Evolutionary conservation across 2,888 invertebrate species (phyloP).

Genomic region (Pelosia muscerda): DNA sequence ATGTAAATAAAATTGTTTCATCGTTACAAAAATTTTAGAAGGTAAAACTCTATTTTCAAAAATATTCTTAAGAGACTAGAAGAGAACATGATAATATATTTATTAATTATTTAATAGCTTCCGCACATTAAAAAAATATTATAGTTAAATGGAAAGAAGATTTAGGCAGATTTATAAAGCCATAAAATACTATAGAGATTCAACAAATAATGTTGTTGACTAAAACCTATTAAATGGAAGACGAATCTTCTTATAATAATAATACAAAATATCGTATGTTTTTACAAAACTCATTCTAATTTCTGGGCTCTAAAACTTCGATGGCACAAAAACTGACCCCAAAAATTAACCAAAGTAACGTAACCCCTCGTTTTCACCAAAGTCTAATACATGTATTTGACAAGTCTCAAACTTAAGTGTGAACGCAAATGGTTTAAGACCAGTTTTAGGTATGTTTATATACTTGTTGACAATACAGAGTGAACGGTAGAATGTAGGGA

Average conservation of each 20-base stretch:
- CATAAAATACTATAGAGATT: neutral
- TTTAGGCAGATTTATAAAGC: neutral
- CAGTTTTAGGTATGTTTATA: too few relatives aligned
- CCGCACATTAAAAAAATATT: neutral
- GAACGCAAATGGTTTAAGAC: too few relatives aligned
- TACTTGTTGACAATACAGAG: too few relatives aligned
- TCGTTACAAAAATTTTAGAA: neutral
- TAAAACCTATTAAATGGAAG: conserved; percentile 66
- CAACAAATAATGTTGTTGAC: conserved; percentile 48
- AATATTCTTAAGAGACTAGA: neutral
- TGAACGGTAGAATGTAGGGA: too few relatives aligned
- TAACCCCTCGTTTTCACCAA: too few relatives aligned
- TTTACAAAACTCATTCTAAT: conserved; percentile 13
- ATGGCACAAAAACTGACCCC: neutral
- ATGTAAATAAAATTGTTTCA: conserved; percentile 3
- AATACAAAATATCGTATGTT: conserved; percentile 41
- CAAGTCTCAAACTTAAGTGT: too few relatives aligned
- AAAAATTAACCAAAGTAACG: neutral
- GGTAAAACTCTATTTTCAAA: neutral
- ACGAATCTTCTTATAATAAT: conserved; percentile 60
- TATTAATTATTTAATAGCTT: neutral
- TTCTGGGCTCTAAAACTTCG: neutral
- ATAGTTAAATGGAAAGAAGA: neutral
- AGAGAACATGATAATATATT: neutral
- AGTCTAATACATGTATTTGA: too few relatives aligned